These are phyloP conservation scores for Myotis davidii DNA, from an alignment of 2,113 vertebrate species.

Conservation along the genomic window DNA sequence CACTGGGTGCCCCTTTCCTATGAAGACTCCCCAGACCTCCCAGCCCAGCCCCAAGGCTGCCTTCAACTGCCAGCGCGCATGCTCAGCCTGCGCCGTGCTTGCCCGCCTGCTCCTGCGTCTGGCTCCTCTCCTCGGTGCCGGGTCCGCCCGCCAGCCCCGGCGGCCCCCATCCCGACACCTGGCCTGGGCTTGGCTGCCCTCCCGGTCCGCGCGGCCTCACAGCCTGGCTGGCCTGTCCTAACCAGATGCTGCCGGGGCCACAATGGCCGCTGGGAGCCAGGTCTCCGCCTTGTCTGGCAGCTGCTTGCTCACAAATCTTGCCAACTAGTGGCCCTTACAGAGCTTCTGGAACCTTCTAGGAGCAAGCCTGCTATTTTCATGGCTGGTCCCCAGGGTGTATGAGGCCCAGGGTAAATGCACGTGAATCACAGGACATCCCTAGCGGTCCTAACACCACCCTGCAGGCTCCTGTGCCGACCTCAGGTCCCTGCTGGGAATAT, in stretches of 20 bases:
- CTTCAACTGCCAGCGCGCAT: too few species aligned
- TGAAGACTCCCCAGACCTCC: too few species aligned
- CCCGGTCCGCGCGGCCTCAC: too few species aligned
- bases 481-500: rapidly evolving
- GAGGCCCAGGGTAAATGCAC: neutral
- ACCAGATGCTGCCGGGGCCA: neutral
- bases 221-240: neutral
- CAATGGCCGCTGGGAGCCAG: neutral
- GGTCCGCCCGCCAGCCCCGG: too few species aligned
- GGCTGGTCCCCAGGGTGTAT: too few species aligned
- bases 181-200: neutral
- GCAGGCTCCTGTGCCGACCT: too few species aligned
- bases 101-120: neutral
- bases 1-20: too few species aligned
- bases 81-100: too few species aligned
- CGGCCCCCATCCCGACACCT: neutral
- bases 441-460: neutral
- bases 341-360: neutral
- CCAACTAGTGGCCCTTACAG: neutral
- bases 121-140: neutral
- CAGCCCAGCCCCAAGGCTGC: too few species aligned
- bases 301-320: neutral
- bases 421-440: neutral
- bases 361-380: neutral
- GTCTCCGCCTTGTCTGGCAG: neutral